phyloP scores from a whole-genome alignment of 2,888 invertebrate species.

The Scaptomyza polygonia region DNA sequence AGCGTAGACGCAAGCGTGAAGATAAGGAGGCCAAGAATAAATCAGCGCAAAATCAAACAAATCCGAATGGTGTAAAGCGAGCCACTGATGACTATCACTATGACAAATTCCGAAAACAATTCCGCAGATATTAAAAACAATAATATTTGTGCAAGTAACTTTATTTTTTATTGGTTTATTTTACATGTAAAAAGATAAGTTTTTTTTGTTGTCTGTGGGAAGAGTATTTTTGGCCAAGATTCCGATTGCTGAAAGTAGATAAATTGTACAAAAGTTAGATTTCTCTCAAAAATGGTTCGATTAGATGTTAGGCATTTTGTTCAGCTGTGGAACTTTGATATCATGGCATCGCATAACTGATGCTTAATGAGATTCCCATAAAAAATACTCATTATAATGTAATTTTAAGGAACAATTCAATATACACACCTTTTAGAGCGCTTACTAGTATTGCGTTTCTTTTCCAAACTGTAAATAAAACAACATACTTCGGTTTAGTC shows the following conservation, averaged over 20 bases:
- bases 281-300: background rate
- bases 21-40: slow-evolving; percentile 84
- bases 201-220: no score
- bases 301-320: background rate
- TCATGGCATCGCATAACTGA: slow-evolving; percentile 10
- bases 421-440: slow-evolving; percentile 5
- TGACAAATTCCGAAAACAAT: slow-evolving; percentile 98
- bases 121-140: slow-evolving; percentile 89
- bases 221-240: background rate
- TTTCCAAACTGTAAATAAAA: background rate
- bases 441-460: background rate
- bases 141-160: slow-evolving; percentile 7
- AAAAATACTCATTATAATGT: background rate
- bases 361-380: slow-evolving; percentile 15
- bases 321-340: slow-evolving; percentile 4
- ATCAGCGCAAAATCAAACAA: slow-evolving; percentile 84
- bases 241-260: slow-evolving; percentile 12
- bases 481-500: background rate
- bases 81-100: slow-evolving; percentile 99
- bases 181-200: background rate
- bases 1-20: slow-evolving; percentile 83
- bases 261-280: slow-evolving; percentile 6
- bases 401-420: background rate
- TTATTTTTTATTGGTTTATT: slow-evolving; percentile 10
- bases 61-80: slow-evolving; percentile 90